Evolutionary conservation across 2,888 invertebrate genomes (phyloP), one percentile per base, ranked within the genome.

Genomic region (Mythimna vitellina): DNA sequence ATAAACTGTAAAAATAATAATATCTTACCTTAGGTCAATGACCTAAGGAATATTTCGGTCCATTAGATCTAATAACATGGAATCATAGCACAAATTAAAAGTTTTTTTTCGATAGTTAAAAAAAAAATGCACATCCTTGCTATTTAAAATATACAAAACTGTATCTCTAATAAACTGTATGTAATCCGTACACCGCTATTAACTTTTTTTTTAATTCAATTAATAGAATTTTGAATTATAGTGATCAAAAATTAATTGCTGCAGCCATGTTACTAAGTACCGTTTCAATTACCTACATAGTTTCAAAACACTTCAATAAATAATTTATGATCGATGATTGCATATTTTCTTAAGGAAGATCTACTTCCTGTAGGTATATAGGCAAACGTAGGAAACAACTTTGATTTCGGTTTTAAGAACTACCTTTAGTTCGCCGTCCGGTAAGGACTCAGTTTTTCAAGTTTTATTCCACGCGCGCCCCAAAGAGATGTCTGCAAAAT

Each of bases 31-130:
- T 67, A 73, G 75, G 22, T n/a, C 83, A 72, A 56, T 61, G 82
- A 83, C 82, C 81, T 62, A 56, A 10, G 2, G 25, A 68, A 56
- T 70, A 75, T 82, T 64, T 62, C 38, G 65, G 35, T 64, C 66
- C 20, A 70, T 81, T 65, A 81, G 2, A 65, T 71, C 25, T 65
- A 68, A 78, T 65, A 62, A 60, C 58, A n/a, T 54, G 71, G 60
- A 72, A 81, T 75, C 53, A 77, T 57, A 17, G 38, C 22, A 54
- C 53, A 35, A 70, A 79, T 76, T 71, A 68, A 79, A 76, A 79
- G 54, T 32, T 32, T 63, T 65, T 32, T 38, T 38, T 22, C 1
- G 14, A 46, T 54, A 17, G 17, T 56, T 53, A 17, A 64, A 68
- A 65, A 68, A 65, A 65, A 72, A 51, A 35, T 29, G 46, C 35